A percentile compares a stretch with the other conserved stretches of the same genome.
These are phyloP conservation scores for Sylvilagus floridanus DNA, from an alignment of 2,797 vertebrate species.

Conservation along the genomic window DNA sequence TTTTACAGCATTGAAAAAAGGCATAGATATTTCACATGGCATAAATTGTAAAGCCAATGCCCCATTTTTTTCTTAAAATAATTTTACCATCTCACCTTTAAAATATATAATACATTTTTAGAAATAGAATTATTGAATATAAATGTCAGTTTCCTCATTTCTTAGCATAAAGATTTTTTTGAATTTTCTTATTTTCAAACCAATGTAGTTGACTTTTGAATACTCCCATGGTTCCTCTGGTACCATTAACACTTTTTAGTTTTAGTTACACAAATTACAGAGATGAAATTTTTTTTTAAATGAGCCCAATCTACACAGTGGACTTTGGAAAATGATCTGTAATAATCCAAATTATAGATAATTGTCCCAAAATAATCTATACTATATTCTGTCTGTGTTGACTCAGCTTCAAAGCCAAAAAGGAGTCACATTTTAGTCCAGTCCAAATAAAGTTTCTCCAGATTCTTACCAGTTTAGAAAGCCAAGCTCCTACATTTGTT, in stretches of 20 bases:
- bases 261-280: neutral
- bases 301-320: slow-evolving; percentile 13
- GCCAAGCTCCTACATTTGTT: slow-evolving; percentile 45
- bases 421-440: slow-evolving; percentile 2
- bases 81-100: neutral
- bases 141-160: neutral
- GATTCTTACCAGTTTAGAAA: slow-evolving; percentile 56
- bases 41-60: neutral
- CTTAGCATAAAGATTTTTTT: neutral
- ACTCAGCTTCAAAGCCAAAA: slow-evolving; percentile 61
- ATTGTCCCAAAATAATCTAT: neutral
- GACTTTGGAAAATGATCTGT: slow-evolving; percentile 41
- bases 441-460: slow-evolving; percentile 63
- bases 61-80: neutral
- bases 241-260: slow-evolving; percentile 24
- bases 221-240: neutral
- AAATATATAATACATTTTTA: neutral
- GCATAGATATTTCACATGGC: neutral
- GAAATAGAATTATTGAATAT: neutral
- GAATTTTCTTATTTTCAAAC: neutral
- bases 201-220: slow-evolving; percentile 13
- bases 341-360: slow-evolving; percentile 68
- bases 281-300: neutral
- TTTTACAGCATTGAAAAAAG: neutral
- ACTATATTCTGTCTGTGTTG: slow-evolving; percentile 50